Evolutionary conservation across 2,113 vertebrate species (phyloP).

Genomic region (Bettongia penicillata): DNA sequence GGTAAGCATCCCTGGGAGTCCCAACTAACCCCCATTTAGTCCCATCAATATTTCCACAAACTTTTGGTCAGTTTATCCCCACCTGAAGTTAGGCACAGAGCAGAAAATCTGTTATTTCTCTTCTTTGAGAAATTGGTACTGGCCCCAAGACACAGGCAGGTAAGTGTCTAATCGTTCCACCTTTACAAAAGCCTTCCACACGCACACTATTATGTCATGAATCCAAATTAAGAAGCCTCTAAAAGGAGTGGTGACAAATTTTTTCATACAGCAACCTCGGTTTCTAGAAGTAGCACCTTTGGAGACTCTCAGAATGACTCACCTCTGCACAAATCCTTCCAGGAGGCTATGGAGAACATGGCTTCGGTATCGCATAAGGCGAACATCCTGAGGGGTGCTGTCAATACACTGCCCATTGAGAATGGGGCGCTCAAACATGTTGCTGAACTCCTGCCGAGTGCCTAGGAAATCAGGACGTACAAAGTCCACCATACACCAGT

Average conservation of each 20-base stretch:
- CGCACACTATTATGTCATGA: not conserved
- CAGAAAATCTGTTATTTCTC: not conserved
- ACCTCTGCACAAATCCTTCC: slow-evolving; percentile 99
- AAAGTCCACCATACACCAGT: slow-evolving; percentile 99
- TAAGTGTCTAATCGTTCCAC: not conserved
- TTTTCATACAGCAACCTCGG: not conserved
- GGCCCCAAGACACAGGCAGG: not conserved
- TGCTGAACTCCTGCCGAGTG: slow-evolving; percentile 98
- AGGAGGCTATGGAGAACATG: slow-evolving; percentile 98
- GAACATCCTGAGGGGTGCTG: slow-evolving; percentile 97
- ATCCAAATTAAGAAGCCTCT: not conserved
- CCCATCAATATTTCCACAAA: slow-evolving; percentile 7
- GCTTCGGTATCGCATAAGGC: slow-evolving; percentile 98
- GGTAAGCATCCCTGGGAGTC: not conserved
- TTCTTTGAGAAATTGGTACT: not conserved
- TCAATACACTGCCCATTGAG: slow-evolving; percentile 98
- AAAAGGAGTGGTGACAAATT: not conserved
- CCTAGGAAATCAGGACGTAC: slow-evolving; percentile 97
- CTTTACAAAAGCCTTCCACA: not conserved
- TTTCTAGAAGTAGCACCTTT: not conserved
- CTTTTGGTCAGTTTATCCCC: not conserved
- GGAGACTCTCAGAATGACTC: slow-evolving; percentile 62
- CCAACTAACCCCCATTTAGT: slow-evolving; percentile 11
- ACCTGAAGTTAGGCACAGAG: not conserved
- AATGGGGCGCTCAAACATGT: slow-evolving; percentile 99